phyloP scores from a whole-genome alignment of 1,140 invertebrate genomes.

The Ceratoteleas bidentatus region DNA sequence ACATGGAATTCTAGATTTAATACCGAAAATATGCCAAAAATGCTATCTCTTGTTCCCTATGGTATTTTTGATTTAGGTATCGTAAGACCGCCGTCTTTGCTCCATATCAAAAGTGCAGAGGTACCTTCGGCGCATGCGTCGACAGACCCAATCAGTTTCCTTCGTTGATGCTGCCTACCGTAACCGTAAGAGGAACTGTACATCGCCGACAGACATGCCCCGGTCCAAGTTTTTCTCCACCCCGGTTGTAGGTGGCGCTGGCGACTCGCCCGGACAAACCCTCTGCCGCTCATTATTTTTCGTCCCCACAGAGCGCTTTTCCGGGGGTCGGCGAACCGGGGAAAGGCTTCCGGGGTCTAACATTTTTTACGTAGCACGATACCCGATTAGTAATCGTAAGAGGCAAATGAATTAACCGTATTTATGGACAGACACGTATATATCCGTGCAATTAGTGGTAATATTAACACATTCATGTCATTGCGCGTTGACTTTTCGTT shows the following conservation, averaged over 20 bases:
- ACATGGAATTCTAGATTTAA: too few species aligned
- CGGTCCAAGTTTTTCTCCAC: too few species aligned
- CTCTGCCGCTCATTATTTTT: too few species aligned
- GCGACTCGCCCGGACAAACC: too few species aligned
- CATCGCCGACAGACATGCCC: constrained; percentile 1
- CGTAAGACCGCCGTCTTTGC: too few species aligned
- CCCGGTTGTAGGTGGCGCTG: too few species aligned
- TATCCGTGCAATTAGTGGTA: constrained; percentile 54
- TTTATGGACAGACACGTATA: constrained; percentile 47
- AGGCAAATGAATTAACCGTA: constrained; percentile 45
- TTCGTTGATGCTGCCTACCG: constrained; percentile 5
- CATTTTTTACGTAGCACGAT: constrained; percentile 28
- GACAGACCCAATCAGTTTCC: constrained; percentile 18
- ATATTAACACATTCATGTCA: constrained; percentile 50
- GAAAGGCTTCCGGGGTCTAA: too few species aligned
- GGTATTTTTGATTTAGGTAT: too few species aligned
- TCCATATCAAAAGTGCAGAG: constrained; percentile 69
- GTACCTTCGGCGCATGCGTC: constrained; percentile 11
- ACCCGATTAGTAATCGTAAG: constrained; percentile 35
- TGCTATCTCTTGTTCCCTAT: too few species aligned
- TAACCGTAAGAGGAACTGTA: constrained; percentile 19
- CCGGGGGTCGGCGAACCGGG: too few species aligned
- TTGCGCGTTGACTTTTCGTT: constrained; percentile 8
- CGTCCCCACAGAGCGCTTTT: too few species aligned
- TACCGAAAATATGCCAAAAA: too few species aligned